Evolutionary conservation across 2,113 vertebrate species (phyloP), one percentile per base, ranked within the genome.

Genomic region (Platysternon megacephalum): DNA sequence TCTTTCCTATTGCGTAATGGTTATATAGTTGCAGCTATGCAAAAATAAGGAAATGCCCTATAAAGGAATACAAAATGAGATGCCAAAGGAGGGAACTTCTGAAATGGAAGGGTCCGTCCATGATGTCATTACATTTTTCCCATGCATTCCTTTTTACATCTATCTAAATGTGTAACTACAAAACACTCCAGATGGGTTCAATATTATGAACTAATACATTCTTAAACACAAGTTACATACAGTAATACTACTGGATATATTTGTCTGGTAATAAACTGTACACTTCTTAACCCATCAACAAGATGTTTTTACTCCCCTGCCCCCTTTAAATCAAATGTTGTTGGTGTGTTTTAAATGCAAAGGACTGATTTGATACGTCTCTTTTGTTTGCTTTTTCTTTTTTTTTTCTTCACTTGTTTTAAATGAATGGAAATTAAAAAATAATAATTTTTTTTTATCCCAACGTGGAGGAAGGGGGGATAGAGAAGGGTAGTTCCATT

Each of bases 1-100:
- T 93, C 95, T 91, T 90, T 91, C 86, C 87, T 91, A 17, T 39
- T 48, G 53, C 49, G 86, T 53, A 82, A 80, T 65, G 83, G 82
- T 89, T 61, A 28, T 85, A 78, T 39, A 13, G 72, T 24, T 88
- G 86, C 79, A 85, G 84, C 79, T 58, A 11, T 65, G 17, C 52
- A 82, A 12, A 89, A 72, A 86, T 86, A 86, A 95, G 93, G 91
- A 94, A 95, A 61, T 0, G 0, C 87, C 4, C 0, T 79, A 13
- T 24, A 44, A 81, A 89, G 65, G 87, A 87, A 79, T 49, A 74
- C 0, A 0, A 35, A 28, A 52, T 8, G n/a, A 9, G 22, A 88
- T 68, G 79, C 85, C 79, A 46, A 68, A 72, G 79, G 84, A 85
- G 83, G 82, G 80, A 88, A 79, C 89, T 82, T 94, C 92, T 21